Conservation (phyloP, 2,797 vertebrate genomes). For the Epinephelus coioides region DNA sequence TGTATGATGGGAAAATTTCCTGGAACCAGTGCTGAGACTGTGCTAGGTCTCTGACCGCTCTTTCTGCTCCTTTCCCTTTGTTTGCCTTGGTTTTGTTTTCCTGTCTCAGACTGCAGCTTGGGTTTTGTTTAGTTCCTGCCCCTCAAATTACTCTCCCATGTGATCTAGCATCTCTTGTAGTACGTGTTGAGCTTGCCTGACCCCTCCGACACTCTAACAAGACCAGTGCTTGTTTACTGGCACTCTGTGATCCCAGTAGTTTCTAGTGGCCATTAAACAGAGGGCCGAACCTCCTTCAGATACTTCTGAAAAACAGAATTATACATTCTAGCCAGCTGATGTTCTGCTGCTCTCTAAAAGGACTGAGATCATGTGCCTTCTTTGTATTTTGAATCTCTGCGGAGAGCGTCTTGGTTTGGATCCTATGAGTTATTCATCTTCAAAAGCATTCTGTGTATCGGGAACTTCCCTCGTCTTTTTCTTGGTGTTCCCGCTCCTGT, state of each 20-base stretch:
- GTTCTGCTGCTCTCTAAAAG: slow-evolving; percentile 22
- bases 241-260: slow-evolving; percentile 2
- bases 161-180: slow-evolving; percentile 32
- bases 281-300: slow-evolving; percentile 33
- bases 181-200: slow-evolving; percentile 21
- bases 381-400: slow-evolving; percentile 16
- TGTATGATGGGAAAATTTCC: slow-evolving; percentile 65
- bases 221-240: slow-evolving; percentile 43
- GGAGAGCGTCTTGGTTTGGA: slow-evolving; percentile 19
- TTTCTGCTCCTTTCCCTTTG: slow-evolving; percentile 31
- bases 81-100: slow-evolving; percentile 39
- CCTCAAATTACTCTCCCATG: background rate
- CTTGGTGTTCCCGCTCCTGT: slow-evolving; percentile 7
- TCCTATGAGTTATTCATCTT: slow-evolving; percentile 19
- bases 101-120: slow-evolving; percentile 35
- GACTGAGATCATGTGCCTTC: slow-evolving; percentile 9
- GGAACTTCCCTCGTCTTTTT: slow-evolving; percentile 10
- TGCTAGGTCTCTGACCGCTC: slow-evolving; percentile 38
- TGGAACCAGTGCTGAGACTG: slow-evolving; percentile 46
- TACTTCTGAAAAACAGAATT: slow-evolving; percentile 16
- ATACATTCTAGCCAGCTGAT: slow-evolving; percentile 16
- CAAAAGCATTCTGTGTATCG: slow-evolving; percentile 2
- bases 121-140: slow-evolving; percentile 32
- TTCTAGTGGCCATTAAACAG: slow-evolving; percentile 42
- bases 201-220: slow-evolving; percentile 22